Base-by-base conservation (phyloP, 2,797 vertebrate genomes). In the Potorous gilbertii region DNA sequence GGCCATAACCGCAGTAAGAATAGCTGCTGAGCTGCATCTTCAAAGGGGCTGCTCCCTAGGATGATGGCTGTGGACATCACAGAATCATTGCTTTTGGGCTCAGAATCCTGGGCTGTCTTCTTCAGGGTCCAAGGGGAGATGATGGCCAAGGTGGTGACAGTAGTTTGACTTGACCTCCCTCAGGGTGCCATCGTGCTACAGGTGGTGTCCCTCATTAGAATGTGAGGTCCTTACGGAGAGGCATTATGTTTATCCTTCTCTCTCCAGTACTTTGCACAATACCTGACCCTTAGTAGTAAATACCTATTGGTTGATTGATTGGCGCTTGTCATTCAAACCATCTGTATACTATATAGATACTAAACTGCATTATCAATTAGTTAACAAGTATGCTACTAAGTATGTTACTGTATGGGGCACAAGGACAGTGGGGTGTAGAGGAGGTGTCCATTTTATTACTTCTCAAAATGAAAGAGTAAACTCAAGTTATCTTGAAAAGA, bases 341-440 rank as follows among this genome's bases (percentile, higher is more conserved):
- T 81, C n/a, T 81, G 66, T 40, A 40, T 81, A 21, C 66, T 40
- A 46, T 24, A 21, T 2, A 46, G 6, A 81, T 9, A 40, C n/a
- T 18, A 24, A 40, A 81, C 66, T 74, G 8, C 90, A 56, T 28
- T 54, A 34, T 95, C 28, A 91, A 3, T 87, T 24, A 24, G 50
- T 94, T 55, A 90, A 92, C 57, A 95, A n/a, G 50, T 50, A 56
- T 54, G 66, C 87, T 92, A 94, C 29, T 93, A 81, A 95, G 46
- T 55, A 27, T 55, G 50, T 57, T 62, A 50, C 81, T 95, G 59
- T 57, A 16, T 31, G 91, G 90, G 90, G 34, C 87, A 55, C 18
- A 55, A 54, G 54, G 50, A 55, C 95, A 89, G 55, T 92, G 92
- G 54, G 2, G 27, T 93, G 91, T 93, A 91, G 31, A 93, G 13